Percentiles rank a stretch among this genome's conserved stretches.
Evolutionary conservation across 2,113 vertebrate genomes (phyloP).

Genomic region (Gallinago media): DNA sequence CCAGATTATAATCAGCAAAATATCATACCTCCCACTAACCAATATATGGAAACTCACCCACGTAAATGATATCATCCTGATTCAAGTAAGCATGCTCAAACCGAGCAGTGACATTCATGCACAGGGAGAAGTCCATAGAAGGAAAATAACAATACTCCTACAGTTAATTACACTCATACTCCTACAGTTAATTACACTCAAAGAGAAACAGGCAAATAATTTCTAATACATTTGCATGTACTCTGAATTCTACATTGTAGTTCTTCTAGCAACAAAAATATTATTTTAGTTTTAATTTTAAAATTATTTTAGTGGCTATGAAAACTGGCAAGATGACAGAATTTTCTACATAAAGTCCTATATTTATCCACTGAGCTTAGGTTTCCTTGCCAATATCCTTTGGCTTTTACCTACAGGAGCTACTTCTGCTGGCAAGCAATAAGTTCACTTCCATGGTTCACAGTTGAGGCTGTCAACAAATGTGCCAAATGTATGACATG

Average conservation of each 20-base stretch:
- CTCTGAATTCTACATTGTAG: not conserved
- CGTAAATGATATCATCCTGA: constrained; percentile 37
- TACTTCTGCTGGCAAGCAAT: constrained; percentile 47
- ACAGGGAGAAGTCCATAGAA: not conserved
- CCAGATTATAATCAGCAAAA: constrained; percentile 67
- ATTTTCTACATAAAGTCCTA: constrained; percentile 53
- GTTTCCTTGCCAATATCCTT: constrained; percentile 56
- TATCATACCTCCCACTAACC: constrained; percentile 64
- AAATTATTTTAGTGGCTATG: not conserved
- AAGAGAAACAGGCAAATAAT: not conserved
- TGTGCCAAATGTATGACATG: constrained; percentile 39
- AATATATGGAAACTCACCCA: constrained; percentile 64
- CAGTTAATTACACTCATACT: constrained; percentile 6
- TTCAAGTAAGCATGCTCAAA: constrained; percentile 40
- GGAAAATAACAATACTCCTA: constrained; percentile 53
- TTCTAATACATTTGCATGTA: not conserved
- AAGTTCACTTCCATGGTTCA: constrained; percentile 52
- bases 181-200: constrained; percentile 11
- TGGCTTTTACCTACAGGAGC: constrained; percentile 47
- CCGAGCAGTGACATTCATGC: constrained; percentile 19
- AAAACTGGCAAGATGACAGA: constrained; percentile 44
- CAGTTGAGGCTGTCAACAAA: constrained; percentile 63
- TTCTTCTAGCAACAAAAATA: not conserved
- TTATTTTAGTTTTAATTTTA: not conserved
- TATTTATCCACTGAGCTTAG: constrained; percentile 44